phyloP scores from a whole-genome alignment of 1,140 invertebrate genomes.

The Anagrus nilaparvatae region DNA sequence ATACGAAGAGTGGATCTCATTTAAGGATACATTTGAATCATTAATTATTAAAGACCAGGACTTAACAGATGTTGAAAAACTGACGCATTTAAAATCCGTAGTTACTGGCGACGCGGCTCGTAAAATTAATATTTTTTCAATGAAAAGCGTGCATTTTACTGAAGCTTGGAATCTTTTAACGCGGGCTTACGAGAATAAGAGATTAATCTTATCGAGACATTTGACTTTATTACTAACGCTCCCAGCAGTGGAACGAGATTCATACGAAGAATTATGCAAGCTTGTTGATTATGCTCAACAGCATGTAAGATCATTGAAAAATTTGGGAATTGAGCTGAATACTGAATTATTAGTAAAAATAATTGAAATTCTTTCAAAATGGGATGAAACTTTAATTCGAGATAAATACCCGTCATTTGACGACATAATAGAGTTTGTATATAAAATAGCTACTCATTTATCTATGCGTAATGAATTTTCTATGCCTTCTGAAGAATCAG shows the following conservation, averaged over 20 bases:
- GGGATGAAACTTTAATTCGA: neutral
- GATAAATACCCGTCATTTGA: neutral
- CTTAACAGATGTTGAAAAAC: neutral
- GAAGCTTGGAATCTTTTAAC: constrained; percentile 1
- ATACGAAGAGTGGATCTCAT: no score
- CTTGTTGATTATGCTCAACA: no score
- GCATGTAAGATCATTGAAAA: no score
- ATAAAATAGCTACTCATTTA: neutral
- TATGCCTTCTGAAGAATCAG: no score
- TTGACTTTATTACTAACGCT: neutral
- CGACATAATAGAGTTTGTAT: neutral
- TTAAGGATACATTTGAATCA: no score
- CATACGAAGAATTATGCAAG: neutral
- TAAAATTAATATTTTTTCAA: neutral
- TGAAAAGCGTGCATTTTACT: neutral
- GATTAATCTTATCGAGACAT: neutral
- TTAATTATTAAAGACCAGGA: neutral
- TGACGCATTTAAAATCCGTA: neutral
- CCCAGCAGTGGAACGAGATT: neutral
- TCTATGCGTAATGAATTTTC: no score
- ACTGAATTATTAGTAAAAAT: no score
- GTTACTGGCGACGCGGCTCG: neutral
- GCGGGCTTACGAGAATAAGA: neutral
- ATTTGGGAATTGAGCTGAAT: no score
- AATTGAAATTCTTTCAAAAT: no score